phyloP scores from a whole-genome alignment of 2,113 vertebrate genomes.

The Steatornis caripensis region DNA sequence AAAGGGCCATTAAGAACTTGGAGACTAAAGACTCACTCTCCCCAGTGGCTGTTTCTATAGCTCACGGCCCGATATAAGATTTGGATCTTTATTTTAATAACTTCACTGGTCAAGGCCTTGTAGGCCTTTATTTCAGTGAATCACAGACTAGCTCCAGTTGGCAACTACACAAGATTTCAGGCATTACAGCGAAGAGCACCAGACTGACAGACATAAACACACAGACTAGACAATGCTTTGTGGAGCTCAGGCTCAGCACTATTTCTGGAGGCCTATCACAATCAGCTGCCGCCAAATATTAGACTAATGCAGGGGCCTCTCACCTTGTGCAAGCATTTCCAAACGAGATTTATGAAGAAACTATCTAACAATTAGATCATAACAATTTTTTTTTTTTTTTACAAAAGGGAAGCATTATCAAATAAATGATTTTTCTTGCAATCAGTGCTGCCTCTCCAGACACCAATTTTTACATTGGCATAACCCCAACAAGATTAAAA shows the following conservation, averaged over 20 bases:
- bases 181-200: neutral
- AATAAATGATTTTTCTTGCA: neutral
- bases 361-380: neutral
- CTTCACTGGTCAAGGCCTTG: neutral
- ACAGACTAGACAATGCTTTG: neutral
- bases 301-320: neutral
- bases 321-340: neutral
- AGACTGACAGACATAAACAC: neutral
- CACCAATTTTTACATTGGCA: neutral
- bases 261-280: neutral
- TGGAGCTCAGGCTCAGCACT: neutral
- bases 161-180: neutral
- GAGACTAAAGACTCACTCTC: neutral
- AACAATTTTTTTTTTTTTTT: neutral
- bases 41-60: neutral
- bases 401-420: neutral
- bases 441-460: neutral
- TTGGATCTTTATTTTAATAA: neutral
- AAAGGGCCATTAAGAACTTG: neutral
- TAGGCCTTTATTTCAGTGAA: neutral
- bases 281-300: neutral
- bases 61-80: neutral
- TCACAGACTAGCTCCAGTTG: neutral
- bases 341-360: neutral
- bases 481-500: neutral